Evolutionary conservation across 2,797 vertebrate genomes (phyloP).

Genomic region (Momotus momota): DNA sequence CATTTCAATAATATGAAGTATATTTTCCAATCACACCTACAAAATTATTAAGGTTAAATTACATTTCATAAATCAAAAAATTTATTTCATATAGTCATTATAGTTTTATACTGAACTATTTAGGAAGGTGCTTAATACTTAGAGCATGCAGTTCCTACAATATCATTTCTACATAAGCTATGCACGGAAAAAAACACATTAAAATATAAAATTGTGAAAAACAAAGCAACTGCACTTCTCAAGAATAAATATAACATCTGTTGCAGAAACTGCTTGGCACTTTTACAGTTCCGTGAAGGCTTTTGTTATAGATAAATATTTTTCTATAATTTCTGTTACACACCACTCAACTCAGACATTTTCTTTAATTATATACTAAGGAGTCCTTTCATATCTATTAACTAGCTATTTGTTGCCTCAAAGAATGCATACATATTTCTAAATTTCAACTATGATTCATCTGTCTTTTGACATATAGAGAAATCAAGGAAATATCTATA

Average conservation of each 20-base stretch:
- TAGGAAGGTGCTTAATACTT: background rate
- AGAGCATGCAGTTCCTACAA: background rate
- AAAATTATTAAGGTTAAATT: constrained; percentile 60
- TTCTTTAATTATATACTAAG: constrained; percentile 32
- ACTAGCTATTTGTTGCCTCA: background rate
- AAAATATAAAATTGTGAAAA: constrained; percentile 50
- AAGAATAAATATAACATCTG: constrained; percentile 75
- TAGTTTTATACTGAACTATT: constrained; percentile 20
- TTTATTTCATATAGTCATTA: background rate
- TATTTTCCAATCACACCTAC: constrained; percentile 16
- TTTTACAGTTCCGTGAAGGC: constrained; percentile 57
- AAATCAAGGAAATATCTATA: background rate
- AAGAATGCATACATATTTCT: constrained; percentile 13
- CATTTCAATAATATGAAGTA: constrained; percentile 52
- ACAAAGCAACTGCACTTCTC: constrained; percentile 50
- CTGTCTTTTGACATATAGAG: background rate
- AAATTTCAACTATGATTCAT: constrained; percentile 21
- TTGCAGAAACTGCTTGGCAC: constrained; percentile 70
- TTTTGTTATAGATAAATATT: constrained; percentile 55
- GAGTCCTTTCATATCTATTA: constrained; percentile 9
- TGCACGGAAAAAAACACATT: background rate
- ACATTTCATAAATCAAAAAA: constrained; percentile 51
- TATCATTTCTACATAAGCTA: constrained; percentile 13
- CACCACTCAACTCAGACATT: constrained; percentile 30
- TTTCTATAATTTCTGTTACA: constrained; percentile 48